A percentile compares a stretch with the other conserved stretches of the same genome.
phyloP scores from a whole-genome alignment of 2,113 vertebrate genomes.

The Xyliphius kryptos region DNA sequence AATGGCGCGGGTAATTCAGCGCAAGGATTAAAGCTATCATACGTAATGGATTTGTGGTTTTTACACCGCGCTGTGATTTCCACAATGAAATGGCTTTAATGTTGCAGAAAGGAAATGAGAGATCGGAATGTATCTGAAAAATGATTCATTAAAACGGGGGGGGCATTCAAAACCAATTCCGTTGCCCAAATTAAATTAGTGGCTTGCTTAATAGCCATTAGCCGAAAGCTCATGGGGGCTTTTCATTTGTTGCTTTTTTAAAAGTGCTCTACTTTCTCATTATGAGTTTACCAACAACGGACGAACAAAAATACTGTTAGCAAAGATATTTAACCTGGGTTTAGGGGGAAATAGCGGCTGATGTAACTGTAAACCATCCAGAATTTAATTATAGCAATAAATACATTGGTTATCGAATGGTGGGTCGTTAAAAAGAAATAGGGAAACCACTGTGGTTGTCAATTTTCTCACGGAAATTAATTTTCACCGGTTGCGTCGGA shows the following conservation, averaged over 20 bases:
- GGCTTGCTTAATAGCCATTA: constrained; percentile 63
- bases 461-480: too few species aligned
- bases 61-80: constrained; percentile 60
- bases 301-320: constrained; percentile 25
- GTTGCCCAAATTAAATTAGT: constrained; percentile 69
- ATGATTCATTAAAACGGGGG: constrained; percentile 71
- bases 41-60: constrained; percentile 61
- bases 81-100: constrained; percentile 67
- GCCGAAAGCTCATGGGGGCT: constrained; percentile 62
- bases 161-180: constrained; percentile 63
- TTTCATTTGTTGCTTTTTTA: constrained; percentile 48
- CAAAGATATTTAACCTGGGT: constrained; percentile 1
- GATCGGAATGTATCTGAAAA: constrained; percentile 64
- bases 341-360: too few species aligned
- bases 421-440: too few species aligned
- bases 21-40: constrained; percentile 65
- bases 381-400: too few species aligned
- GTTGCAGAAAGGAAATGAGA: constrained; percentile 46
- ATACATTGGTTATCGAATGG: too few species aligned
- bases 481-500: too few species aligned
- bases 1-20: constrained; percentile 63
- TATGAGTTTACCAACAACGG: constrained; percentile 34
- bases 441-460: too few species aligned
- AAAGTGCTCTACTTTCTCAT: constrained; percentile 44
- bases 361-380: too few species aligned